Conservation (phyloP, 2,113 vertebrate species). For the Salvelinus namaycush region DNA sequence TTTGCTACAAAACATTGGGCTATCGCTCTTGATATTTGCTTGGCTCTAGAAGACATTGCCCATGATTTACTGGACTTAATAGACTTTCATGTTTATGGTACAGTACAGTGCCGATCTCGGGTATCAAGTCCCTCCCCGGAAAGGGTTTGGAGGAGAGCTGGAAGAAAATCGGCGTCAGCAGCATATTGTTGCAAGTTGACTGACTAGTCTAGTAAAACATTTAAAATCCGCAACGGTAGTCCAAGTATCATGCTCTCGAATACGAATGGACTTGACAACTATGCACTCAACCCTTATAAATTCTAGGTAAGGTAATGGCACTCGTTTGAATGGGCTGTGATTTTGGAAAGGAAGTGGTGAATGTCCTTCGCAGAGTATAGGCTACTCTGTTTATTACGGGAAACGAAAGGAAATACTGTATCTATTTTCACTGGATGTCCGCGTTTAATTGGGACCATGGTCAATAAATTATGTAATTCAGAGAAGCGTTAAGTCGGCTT, state of each 20-base stretch:
- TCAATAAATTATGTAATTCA: background rate
- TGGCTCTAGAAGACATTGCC: no score
- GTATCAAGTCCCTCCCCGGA: conserved; percentile 71
- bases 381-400: background rate
- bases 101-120: background rate
- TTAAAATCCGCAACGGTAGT: background rate
- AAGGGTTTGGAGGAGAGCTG: conserved; percentile 53
- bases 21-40: no score
- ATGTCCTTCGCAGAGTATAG: background rate
- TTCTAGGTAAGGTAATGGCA: background rate
- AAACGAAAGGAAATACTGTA: background rate
- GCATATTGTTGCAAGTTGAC: background rate
- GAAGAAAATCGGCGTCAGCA: background rate
- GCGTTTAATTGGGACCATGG: background rate
- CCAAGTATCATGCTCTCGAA: background rate
- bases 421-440: background rate
- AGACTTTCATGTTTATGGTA: no score
- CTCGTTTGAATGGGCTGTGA: background rate
- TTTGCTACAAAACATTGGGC: no score
- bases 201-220: background rate
- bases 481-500: no score
- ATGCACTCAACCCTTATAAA: background rate
- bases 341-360: background rate
- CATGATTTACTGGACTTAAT: no score
- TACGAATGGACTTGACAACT: background rate